Percentiles rank a stretch among this genome's conserved stretches.
phyloP scores from a whole-genome alignment of 2,888 invertebrate species.

The Chironomus riparius region DNA sequence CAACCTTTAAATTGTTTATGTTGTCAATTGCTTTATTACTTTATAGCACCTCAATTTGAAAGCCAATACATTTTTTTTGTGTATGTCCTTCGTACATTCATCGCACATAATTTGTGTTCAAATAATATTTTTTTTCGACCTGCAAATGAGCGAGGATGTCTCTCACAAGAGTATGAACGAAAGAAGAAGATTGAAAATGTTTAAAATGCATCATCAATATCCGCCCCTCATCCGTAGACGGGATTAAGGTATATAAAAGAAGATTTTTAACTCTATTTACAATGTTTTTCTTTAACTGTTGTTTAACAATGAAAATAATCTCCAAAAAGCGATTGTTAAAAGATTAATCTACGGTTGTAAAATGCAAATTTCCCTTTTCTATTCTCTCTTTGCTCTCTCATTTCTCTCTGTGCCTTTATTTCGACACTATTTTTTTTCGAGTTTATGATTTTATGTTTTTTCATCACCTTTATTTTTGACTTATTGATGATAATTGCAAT shows the following conservation, averaged over 20 bases:
- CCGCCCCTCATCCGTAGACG: background rate
- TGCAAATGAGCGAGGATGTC: background rate
- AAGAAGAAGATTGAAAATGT: too few relatives aligned
- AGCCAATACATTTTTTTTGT: background rate
- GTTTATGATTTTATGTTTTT: too few relatives aligned
- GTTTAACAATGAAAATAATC: conserved; percentile 9
- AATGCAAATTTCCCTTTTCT: background rate
- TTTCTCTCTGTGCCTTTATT: too few relatives aligned
- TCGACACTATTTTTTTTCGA: too few relatives aligned
- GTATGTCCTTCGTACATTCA: background rate
- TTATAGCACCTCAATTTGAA: background rate
- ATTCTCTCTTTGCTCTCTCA: too few relatives aligned
- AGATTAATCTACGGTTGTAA: conserved; percentile 4
- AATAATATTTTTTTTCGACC: background rate
- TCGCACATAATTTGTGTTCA: background rate
- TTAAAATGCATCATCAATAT: background rate
- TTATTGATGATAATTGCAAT: too few relatives aligned
- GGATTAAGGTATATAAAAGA: background rate
- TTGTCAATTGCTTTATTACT: conserved; percentile 6
- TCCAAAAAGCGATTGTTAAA: background rate
- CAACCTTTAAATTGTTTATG: conserved; percentile 2
- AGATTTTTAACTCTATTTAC: background rate
- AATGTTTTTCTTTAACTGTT: conserved; percentile 2
- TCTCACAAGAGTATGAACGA: too few relatives aligned
- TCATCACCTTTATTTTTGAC: too few relatives aligned